phyloP scores from a whole-genome alignment of 1,140 invertebrate species.

The Mylabris phalerata region DNA sequence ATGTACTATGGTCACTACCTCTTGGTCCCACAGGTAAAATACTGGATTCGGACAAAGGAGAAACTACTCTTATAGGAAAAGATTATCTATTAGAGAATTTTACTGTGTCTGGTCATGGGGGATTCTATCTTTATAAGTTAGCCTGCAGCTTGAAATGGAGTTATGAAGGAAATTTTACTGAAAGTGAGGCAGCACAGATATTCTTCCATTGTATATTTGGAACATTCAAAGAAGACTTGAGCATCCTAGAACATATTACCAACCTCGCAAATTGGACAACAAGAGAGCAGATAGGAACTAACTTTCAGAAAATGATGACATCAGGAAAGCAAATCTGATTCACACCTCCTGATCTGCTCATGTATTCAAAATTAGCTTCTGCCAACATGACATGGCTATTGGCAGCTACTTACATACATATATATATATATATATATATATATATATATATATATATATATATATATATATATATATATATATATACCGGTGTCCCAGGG shows the following conservation, averaged over 20 bases:
- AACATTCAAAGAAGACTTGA: slow-evolving; percentile 10
- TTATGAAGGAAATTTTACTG: slow-evolving; percentile 3
- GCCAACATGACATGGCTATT: background rate
- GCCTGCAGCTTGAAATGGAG: background rate
- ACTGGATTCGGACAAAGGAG: too few species aligned
- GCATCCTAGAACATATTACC: slow-evolving; percentile 4
- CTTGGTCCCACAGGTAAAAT: too few species aligned
- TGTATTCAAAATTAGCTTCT: background rate
- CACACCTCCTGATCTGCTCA: background rate
- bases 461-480: too few species aligned
- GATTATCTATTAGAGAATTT: too few species aligned
- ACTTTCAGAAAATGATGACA: slow-evolving; percentile 5
- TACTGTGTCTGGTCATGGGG: too few species aligned
- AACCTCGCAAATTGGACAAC: slow-evolving; percentile 4
- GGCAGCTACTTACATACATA: background rate
- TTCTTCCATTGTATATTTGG: slow-evolving; percentile 11
- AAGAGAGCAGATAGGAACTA: slow-evolving; percentile 8
- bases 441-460: too few species aligned
- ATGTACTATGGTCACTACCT: too few species aligned
- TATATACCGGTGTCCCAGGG: too few species aligned
- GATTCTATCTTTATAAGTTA: too few species aligned
- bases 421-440: too few species aligned
- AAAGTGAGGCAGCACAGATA: background rate
- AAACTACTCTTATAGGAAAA: too few species aligned
- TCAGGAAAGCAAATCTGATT: background rate